Evolutionary conservation across 2,888 invertebrate genomes (phyloP), one percentile per base, ranked within the genome.

Genomic region (Augiades crinisus): DNA sequence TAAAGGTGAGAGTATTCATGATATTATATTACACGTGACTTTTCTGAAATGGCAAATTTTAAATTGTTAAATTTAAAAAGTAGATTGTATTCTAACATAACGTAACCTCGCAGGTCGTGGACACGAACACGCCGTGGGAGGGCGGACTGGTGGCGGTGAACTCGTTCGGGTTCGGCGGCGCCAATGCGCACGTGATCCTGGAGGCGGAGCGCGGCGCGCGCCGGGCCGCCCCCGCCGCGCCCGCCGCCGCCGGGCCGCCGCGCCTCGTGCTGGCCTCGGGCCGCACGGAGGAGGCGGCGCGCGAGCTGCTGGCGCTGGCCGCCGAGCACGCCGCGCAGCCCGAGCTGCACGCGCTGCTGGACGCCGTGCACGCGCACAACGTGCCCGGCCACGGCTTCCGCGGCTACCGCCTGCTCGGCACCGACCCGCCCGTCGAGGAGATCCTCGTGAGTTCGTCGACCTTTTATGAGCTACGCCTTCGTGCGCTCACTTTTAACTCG

Each of bases 151-250:
- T 96, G 45, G 98, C 95, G 14, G 84, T 99, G 21, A 99, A 99
- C 89, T 98, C 98, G 5, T 99, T 99, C 81, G 99, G 99, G 12
- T 99, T 99, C 85, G 99, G 99, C 57, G 99, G 99, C 47, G 97
- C 98, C 34, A 98, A 98, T 83, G 97, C 96, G n/a, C 98, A 98
- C 83, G 86, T 97, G 0, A 91, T 98, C 62, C 90, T 98, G 8
- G 93, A 94, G 73, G 95, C 96, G 4, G 94, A 95, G 76, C 92
- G 94, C 0, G 66, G 72, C 59, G 61, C 54, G 94, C 94, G n/a
- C n/a, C n/a, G 70, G 93, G 92, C 34, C 22, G 4, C 94, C 92
- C 72, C 91, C 37, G 52, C 57, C 44, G 55, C 50, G 54, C 53
- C 92, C 41, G 91, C 89, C 63, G 89, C 84, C 33, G 81, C 66